Percentiles rank a stretch among this genome's conserved stretches.
Evolutionary conservation across 2,113 vertebrate species (phyloP).

Genomic region (Varanus salvator): DNA sequence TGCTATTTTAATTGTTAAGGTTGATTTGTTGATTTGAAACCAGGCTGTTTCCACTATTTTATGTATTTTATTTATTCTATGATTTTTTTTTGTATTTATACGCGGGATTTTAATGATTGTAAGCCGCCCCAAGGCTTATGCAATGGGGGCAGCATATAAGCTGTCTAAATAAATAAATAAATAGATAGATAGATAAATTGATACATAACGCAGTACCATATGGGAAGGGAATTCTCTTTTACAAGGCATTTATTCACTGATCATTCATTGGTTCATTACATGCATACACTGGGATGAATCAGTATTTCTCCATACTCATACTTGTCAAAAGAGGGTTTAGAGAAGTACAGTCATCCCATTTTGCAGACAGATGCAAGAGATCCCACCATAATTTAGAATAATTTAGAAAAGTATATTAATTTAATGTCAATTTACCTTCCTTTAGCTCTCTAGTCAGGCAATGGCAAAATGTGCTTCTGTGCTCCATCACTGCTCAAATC

Average conservation of each 20-base stretch:
- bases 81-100: no score
- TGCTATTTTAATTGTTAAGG: no score
- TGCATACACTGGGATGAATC: background rate
- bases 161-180: no score
- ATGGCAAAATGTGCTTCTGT: background rate
- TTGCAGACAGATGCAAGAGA: slow-evolving; percentile 6
- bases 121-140: no score
- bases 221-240: slow-evolving; percentile 40
- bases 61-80: no score
- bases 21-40: no score
- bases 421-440: background rate
- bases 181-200: no score
- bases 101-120: no score
- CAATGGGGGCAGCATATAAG: no score
- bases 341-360: slow-evolving; percentile 26
- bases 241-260: background rate
- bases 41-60: no score
- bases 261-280: slow-evolving; percentile 15
- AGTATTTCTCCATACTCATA: slow-evolving; percentile 21
- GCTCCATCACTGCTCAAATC: background rate
- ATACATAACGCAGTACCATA: slow-evolving; percentile 45
- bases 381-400: slow-evolving; percentile 28
- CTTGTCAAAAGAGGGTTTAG: slow-evolving; percentile 25
- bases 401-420: slow-evolving; percentile 41
- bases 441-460: background rate